A percentile compares a stretch with the other conserved stretches of the same genome.
phyloP scores from a whole-genome alignment of 2,797 vertebrate species.

The Arremon aurantiirostris region DNA sequence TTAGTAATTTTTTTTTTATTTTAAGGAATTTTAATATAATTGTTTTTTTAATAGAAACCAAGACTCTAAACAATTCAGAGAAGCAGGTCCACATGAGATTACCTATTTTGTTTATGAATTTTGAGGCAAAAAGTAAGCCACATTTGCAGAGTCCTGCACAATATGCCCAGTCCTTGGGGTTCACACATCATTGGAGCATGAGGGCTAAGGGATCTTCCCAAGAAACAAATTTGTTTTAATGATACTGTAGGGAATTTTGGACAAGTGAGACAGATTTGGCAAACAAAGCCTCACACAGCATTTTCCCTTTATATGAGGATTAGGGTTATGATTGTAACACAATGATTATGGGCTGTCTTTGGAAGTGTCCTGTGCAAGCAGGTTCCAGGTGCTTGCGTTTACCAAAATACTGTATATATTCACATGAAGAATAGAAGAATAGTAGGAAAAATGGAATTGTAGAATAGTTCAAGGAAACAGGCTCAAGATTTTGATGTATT shows the following conservation, averaged over 20 bases:
- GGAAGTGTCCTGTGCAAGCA: background rate
- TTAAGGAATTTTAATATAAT: background rate
- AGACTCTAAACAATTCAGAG: background rate
- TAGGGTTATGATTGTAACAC: background rate
- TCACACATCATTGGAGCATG: background rate
- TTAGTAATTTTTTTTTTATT: background rate
- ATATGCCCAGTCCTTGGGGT: background rate
- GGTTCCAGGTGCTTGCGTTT: constrained; percentile 14
- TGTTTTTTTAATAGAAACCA: background rate
- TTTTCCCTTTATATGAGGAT: background rate
- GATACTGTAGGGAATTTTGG: background rate
- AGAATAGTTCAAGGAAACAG: background rate
- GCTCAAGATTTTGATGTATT: constrained; percentile 7
- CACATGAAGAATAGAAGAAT: background rate
- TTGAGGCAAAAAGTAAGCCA: background rate
- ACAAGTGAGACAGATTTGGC: constrained; percentile 37
- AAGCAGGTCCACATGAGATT: background rate
- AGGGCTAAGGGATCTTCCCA: background rate
- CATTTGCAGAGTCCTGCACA: background rate
- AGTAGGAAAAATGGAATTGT: background rate
- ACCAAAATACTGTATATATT: constrained; percentile 26
- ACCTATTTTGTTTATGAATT: background rate
- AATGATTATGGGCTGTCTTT: background rate
- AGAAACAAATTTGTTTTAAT: background rate
- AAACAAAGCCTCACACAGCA: background rate